These are phyloP conservation scores for Cyphomyrmex costatus DNA, from an alignment of 1,140 invertebrate genomes.

Conservation along the genomic window DNA sequence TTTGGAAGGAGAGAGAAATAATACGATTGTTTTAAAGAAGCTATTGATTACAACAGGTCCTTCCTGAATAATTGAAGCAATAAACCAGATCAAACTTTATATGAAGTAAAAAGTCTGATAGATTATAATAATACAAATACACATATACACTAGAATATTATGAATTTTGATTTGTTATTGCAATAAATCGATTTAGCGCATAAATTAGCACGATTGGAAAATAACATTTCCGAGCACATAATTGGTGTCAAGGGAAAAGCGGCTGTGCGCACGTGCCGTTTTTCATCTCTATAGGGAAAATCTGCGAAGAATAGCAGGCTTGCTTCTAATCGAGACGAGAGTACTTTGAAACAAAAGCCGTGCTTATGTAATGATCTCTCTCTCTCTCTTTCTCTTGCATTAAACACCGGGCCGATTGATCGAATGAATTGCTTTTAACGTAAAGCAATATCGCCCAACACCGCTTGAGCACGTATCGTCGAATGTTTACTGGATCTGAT, in stretches of 20 bases:
- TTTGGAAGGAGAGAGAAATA: not conserved
- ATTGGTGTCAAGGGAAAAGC: conserved; percentile 38
- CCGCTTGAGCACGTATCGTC: conserved; percentile 67
- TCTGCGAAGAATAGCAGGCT: conserved; percentile 51
- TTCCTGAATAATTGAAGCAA: not conserved
- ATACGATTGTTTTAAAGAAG: not conserved
- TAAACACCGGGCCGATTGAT: conserved; percentile 73
- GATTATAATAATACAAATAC: not conserved
- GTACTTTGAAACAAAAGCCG: conserved; percentile 49
- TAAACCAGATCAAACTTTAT: not conserved
- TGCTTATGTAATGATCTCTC: conserved; percentile 65
- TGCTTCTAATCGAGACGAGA: conserved; percentile 54
- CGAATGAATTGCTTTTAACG: conserved; percentile 69
- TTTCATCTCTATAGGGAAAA: conserved; percentile 51
- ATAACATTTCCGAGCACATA: conserved; percentile 28
- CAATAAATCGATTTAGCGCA: conserved; percentile 4
- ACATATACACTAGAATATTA: not conserved
- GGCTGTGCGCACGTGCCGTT: conserved; percentile 10
- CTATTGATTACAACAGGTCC: not conserved
- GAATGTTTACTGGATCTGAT: conserved; percentile 64
- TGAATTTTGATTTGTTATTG: conserved; percentile 19
- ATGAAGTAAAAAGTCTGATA: not conserved
- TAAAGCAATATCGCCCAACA: conserved; percentile 68
- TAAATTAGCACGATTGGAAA: conserved; percentile 1
- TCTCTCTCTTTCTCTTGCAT: conserved; percentile 32